Evolutionary conservation across 1,140 invertebrate genomes (phyloP).

Genomic region (Goniozus legneri): DNA sequence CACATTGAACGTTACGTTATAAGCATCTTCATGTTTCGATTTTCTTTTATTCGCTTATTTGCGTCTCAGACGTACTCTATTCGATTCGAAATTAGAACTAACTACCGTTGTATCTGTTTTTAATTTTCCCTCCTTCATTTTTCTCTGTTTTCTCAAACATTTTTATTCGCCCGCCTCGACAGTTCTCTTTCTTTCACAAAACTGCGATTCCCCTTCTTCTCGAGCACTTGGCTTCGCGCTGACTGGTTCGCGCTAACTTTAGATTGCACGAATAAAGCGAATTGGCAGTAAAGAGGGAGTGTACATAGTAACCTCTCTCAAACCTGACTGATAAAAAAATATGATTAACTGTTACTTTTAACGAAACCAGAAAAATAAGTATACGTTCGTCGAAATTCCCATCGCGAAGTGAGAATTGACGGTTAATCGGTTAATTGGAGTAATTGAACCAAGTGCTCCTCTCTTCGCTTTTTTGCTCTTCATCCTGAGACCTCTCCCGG

Average conservation of each 20-base stretch:
- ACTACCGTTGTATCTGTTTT: neutral
- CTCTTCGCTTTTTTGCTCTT: too few relatives aligned
- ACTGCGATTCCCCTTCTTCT: conserved; percentile 2
- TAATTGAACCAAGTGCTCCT: conserved; percentile 6
- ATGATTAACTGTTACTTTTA: too few relatives aligned
- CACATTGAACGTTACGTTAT: conserved; percentile 16
- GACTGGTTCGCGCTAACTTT: conserved; percentile 24
- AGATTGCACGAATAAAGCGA: too few relatives aligned
- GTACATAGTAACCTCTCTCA: too few relatives aligned
- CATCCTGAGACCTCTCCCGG: too few relatives aligned
- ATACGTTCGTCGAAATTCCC: too few relatives aligned
- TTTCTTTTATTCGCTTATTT: neutral
- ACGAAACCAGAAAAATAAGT: too few relatives aligned
- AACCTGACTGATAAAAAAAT: too few relatives aligned
- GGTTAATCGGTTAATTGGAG: conserved; percentile 15
- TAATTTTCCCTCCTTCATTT: neutral
- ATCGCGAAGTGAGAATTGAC: too few relatives aligned
- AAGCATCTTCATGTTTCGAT: neutral
- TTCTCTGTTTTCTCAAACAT: neutral
- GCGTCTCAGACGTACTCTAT: neutral
- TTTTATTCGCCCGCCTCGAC: neutral
- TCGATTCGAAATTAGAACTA: neutral
- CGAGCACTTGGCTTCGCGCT: conserved; percentile 16
- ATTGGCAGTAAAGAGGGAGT: too few relatives aligned
- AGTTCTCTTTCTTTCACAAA: neutral